phyloP scores from a whole-genome alignment of 2,797 vertebrate species.

The Takifugu ocellatus region DNA sequence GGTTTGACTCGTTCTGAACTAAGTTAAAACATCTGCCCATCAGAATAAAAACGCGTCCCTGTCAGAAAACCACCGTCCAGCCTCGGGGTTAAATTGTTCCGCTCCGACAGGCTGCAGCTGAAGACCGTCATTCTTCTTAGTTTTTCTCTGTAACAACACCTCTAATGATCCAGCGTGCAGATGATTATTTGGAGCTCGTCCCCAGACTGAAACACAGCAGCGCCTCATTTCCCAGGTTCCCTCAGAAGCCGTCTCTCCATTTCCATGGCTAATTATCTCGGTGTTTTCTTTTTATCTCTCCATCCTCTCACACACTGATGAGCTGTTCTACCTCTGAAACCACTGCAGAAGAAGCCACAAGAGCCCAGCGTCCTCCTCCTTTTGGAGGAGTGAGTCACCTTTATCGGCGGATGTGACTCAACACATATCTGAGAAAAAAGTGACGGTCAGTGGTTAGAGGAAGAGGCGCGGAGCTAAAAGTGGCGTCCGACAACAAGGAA shows the following conservation, averaged over 20 bases:
- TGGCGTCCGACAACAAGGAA: too few species aligned
- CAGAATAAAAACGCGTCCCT: conserved; percentile 1
- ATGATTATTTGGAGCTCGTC: conserved; percentile 46
- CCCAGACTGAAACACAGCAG: conserved; percentile 13
- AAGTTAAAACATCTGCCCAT: conserved; percentile 36
- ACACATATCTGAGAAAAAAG: too few species aligned
- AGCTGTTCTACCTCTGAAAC: too few species aligned
- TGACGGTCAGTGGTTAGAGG: too few species aligned
- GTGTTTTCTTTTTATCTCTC: too few species aligned
- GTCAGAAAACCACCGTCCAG: conserved; percentile 23
- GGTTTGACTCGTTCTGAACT: neutral
- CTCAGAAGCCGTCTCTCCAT: conserved; percentile 6
- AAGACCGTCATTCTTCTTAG: conserved; percentile 27
- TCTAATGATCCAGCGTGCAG: conserved; percentile 36
- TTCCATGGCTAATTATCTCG: neutral
- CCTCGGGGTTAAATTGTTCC: conserved; percentile 43
- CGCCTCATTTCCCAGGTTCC: conserved; percentile 3
- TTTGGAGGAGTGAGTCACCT: too few species aligned
- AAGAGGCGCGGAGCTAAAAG: too few species aligned
- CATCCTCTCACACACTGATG: too few species aligned
- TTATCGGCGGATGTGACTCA: too few species aligned
- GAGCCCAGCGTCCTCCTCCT: too few species aligned
- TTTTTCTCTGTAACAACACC: conserved; percentile 45
- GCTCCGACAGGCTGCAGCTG: neutral
- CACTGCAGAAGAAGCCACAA: too few species aligned